A percentile compares a stretch with the other conserved stretches of the same genome.
phyloP scores from a whole-genome alignment of 2,888 invertebrate genomes.

The Dryomyza anilis region DNA sequence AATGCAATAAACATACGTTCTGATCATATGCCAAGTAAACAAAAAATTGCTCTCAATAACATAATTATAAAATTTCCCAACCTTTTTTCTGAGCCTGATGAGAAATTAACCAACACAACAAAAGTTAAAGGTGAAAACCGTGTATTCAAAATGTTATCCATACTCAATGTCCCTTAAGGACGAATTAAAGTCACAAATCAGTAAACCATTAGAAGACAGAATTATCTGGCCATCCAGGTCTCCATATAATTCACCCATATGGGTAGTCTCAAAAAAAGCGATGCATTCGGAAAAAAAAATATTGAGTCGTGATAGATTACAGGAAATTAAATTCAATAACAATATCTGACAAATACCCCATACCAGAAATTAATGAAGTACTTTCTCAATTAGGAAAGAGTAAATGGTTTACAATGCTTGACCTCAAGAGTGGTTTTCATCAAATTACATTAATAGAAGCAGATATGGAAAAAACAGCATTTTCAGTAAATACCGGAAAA shows the following conservation, averaged over 20 bases:
- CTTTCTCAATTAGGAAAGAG: slow-evolving; percentile 20
- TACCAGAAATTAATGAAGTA: no score
- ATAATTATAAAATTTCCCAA: no score
- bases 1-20: background rate
- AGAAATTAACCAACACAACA: no score
- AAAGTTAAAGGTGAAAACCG: background rate
- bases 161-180: background rate
- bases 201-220: no score
- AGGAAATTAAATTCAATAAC: no score
- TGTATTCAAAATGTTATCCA: background rate
- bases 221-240: no score
- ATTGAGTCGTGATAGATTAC: no score
- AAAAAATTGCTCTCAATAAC: no score
- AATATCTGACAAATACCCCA: slow-evolving; percentile 27
- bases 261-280: background rate
- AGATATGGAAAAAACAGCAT: slow-evolving; percentile 26
- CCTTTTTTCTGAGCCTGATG: no score
- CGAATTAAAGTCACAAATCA: no score
- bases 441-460: slow-evolving; percentile 22
- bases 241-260: no score
- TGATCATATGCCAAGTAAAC: no score
- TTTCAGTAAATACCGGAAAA: slow-evolving; percentile 26
- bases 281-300: slow-evolving; percentile 12
- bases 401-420: slow-evolving; percentile 21
- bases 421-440: slow-evolving; percentile 29